Evolutionary conservation across 1,140 invertebrate species (phyloP), one percentile per base, ranked within the genome.

Genomic region (Drosophila punjabiensis): DNA sequence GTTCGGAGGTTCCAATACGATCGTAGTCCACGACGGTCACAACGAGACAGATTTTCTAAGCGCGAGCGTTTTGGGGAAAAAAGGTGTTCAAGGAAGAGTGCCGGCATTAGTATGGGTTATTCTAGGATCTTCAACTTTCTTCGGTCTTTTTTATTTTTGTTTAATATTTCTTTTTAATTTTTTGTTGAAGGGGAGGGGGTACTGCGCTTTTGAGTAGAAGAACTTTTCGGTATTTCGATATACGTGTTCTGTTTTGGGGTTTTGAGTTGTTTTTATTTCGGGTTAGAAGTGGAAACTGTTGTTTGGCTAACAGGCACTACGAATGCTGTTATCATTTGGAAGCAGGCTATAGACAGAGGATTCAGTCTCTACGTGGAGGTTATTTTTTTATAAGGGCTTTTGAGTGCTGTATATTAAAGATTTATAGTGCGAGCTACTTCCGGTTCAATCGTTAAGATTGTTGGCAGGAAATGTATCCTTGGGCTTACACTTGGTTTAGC

Each of bases 21-120:
- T 99, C 99, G 94, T 99, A 99, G 94, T 99, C 99, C 93, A 99
- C 99, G 82, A 99, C 99, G 58, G 99, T 99, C 84, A 99, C 97
- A 92, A 98, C 96, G 94, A 99, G 95, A 94, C 98, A 97, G 81
- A 99, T 99, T 98, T 99, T 99, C 98, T 99, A 96, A 71, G 94
- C 30, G 64, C 48, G 39, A 47, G 18, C 62, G n/a, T 33, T 47
- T n/a, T 30, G 30, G 55, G 53, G 43, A 24, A 65, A 37, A 56
- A 45, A 65, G 56, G 48, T 48, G 28, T 78, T 76, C 62, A 67
- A 77, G 82, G 43, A 59, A 78, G 24, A 76, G 56, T 24, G n/a
- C 9, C 18, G 37, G 45, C 56, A 59, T 82, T 79, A 66, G 45
- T 68, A 56, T 18, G 20, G n/a, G 24, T 30, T 74, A 50, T 45